These are phyloP conservation scores for Megalops atlanticus DNA, from an alignment of 2,113 vertebrate genomes.

Conservation along the genomic window DNA sequence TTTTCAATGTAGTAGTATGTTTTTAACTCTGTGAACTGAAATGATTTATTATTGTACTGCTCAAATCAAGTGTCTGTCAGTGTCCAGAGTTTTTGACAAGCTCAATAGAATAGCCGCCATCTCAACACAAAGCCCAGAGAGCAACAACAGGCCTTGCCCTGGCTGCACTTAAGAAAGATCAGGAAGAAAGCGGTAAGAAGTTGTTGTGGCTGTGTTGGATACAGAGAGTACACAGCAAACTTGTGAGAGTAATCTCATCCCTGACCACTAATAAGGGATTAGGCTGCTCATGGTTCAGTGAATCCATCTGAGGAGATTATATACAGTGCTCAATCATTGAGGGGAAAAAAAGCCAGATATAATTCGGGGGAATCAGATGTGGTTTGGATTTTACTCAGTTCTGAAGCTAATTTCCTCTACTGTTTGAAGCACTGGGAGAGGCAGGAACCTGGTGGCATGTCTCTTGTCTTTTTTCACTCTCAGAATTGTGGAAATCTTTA, in stretches of 20 bases:
- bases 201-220: too few species aligned
- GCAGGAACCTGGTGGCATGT: neutral
- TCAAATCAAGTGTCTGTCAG: too few species aligned
- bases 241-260: neutral
- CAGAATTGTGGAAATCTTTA: neutral
- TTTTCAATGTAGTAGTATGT: too few species aligned
- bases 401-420: neutral
- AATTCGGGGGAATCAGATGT: neutral
- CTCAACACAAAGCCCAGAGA: too few species aligned
- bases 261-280: conserved; percentile 3
- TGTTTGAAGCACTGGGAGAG: neutral
- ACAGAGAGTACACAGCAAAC: too few species aligned
- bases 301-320: conserved; percentile 15
- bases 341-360: neutral
- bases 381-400: neutral
- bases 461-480: neutral
- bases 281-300: neutral
- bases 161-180: too few species aligned
- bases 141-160: too few species aligned
- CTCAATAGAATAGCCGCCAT: too few species aligned
- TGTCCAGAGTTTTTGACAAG: too few species aligned
- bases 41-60: too few species aligned
- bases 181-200: too few species aligned
- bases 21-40: too few species aligned
- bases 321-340: neutral